These are phyloP conservation scores for Bombyx huttoni DNA, from an alignment of 2,888 invertebrate species.

Conservation along the genomic window DNA sequence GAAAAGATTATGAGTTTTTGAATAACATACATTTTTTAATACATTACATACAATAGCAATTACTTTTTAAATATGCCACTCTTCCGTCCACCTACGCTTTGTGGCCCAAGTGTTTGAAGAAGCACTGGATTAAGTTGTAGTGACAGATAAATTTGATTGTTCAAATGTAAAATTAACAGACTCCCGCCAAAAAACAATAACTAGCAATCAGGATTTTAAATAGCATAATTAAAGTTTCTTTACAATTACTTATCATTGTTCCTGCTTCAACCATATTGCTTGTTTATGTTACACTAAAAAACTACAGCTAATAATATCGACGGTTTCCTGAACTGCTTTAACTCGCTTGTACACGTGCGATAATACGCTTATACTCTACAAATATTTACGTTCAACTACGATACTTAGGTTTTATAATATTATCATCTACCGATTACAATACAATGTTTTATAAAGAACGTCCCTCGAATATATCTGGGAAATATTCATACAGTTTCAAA, in stretches of 20 bases:
- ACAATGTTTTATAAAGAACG: too few species aligned
- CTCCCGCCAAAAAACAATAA: background rate
- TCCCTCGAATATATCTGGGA: too few species aligned
- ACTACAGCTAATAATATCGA: conserved; percentile 51
- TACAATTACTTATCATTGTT: conserved; percentile 34
- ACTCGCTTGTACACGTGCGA: conserved; percentile 2
- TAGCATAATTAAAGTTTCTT: background rate
- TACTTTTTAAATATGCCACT: too few species aligned
- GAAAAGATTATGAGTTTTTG: too few species aligned
- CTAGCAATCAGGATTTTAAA: background rate
- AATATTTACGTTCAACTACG: background rate
- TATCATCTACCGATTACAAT: too few species aligned
- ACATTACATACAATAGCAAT: too few species aligned
- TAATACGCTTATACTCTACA: background rate
- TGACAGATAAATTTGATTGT: background rate
- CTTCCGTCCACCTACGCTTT: too few species aligned
- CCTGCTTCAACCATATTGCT: conserved; percentile 64
- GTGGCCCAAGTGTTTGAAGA: too few species aligned
- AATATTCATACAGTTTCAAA: too few species aligned
- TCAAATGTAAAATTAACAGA: too few species aligned
- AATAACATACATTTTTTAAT: too few species aligned
- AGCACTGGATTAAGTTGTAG: background rate
- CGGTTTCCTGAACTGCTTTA: conserved; percentile 52
- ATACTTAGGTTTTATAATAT: too few species aligned
- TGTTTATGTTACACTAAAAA: conserved; percentile 15